Evolutionary conservation across 2,113 vertebrate species (phyloP), one percentile per base, ranked within the genome.

Genomic region (Sylvia atricapilla): DNA sequence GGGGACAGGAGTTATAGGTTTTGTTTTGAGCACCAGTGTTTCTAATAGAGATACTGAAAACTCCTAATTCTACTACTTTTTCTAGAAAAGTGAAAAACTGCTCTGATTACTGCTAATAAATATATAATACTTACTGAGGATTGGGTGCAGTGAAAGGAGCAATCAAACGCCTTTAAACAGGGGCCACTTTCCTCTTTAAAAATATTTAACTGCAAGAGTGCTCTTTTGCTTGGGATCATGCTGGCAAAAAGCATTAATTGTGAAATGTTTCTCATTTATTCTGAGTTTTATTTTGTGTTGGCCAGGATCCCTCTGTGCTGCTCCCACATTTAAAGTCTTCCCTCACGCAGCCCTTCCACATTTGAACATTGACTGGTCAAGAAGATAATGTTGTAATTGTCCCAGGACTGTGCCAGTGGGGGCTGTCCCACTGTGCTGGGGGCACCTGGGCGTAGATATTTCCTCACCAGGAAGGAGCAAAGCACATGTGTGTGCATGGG

Each of bases 231-330:
- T 35, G n/a, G 80, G 70, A 87, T 89, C 60, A 47, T 80, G 93
- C 91, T 95, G 55, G 80, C 73, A 58, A 90, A 95, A 87, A 76
- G 14, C 66, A 72, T 50, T 67, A 84, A 76, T 47, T 77, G 84
- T 14, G 19, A 93, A 87, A 30, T n/a, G 55, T 18, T 73, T 93
- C 74, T 84, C 20, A 9, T 80, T 74, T 66, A 31, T 58, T 79
- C 41, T 49, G 49, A 44, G 69, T 27, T 84, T 88, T 79, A 64
- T 64, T 83, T 96, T 47, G 30, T 55, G 41, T 74, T 78, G 47
- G 43, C 69, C 95, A 70, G 8, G 52, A 80, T 24, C 33, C 27
- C 70, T 95, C 73, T 89, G 41, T 21, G 63, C n/a, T 31, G 55
- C 24, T 64, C 63, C 73, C 55, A 4, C n/a, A 12, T 30, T 67